Base-by-base conservation (phyloP, 2,888 invertebrate genomes). In the Aradus depressus region DNA sequence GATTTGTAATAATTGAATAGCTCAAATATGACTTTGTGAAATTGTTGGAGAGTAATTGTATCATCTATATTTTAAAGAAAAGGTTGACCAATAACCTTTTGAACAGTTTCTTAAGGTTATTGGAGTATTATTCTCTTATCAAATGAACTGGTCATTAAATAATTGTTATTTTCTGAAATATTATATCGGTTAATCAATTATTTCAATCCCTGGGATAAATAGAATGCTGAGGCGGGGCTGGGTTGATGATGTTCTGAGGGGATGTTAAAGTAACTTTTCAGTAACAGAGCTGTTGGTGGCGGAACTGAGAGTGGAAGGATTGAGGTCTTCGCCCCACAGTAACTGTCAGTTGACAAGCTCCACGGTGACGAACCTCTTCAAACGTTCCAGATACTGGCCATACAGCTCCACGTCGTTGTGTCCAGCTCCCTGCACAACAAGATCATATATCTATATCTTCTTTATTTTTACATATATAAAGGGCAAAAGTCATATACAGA, bases 401-500 rank as follows among this genome's bases (percentile, higher is more conserved):
- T 77, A 79, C 48, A 79, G 66, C 64, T 81, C 80, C 16, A 81
- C 76, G 64, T 81, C 79, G 65, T 81, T 81, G 66, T 81, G 79
- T 8, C 79, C 78, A 26, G 78, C 79, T 31, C 79, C 79, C 68
- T 76, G 68, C 4, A 69, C 38, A 34, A 53, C 10, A 50, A 35
- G 18, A 18, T 10, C 22, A n/a, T 45, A 21, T 14, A 8, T 23
- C 21, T 16, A n/a, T 28, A 10, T 10, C n/a, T n/a, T n/a, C n/a
- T n/a, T n/a, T n/a, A n/a, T n/a, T n/a, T n/a, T n/a, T n/a, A n/a
- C n/a, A n/a, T n/a, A n/a, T n/a, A n/a, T n/a, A n/a, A n/a, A n/a
- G n/a, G n/a, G n/a, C n/a, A n/a, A n/a, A n/a, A n/a, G n/a, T n/a
- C n/a, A n/a, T n/a, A n/a, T n/a, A n/a, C n/a, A n/a, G n/a, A n/a